phyloP scores from a whole-genome alignment of 2,888 invertebrate genomes.

The Pomacea canaliculata region DNA sequence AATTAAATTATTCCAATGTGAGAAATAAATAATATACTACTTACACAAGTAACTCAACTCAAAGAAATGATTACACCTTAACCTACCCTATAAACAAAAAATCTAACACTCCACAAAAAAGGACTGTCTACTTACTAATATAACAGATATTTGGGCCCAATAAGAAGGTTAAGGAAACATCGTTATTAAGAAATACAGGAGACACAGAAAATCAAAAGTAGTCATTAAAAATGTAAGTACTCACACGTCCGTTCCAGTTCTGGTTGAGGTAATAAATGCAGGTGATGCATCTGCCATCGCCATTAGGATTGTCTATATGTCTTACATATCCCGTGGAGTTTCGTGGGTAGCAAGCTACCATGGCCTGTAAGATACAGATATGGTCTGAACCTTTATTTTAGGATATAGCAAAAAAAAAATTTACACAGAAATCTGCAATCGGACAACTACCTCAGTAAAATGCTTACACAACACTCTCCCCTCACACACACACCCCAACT shows the following conservation, averaged over 20 bases:
- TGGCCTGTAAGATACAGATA: constrained; percentile 79
- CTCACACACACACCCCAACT: background rate
- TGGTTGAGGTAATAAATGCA: constrained; percentile 97
- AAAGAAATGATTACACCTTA: no score
- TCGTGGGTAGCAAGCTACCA: constrained; percentile 99
- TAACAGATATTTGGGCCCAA: no score
- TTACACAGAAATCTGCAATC: background rate
- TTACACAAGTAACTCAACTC: no score
- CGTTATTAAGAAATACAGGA: background rate
- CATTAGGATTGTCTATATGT: constrained; percentile 97
- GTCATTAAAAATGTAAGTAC: constrained; percentile 43
- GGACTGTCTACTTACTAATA: no score
- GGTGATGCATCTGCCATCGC: constrained; percentile 96
- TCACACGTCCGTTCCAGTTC: constrained; percentile 88
- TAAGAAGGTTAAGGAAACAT: no score
- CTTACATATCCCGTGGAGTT: constrained; percentile 94
- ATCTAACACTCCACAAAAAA: no score
- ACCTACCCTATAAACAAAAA: no score
- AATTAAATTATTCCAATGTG: no score
- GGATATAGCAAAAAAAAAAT: background rate
- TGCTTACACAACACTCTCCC: background rate
- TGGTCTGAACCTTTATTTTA: background rate
- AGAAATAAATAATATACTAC: no score
- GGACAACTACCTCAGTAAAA: background rate
- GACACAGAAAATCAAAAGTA: background rate